A percentile compares a stretch with the other conserved stretches of the same genome.
phyloP scores from a whole-genome alignment of 2,888 invertebrate genomes.

The Petrolisthes cinctipes region DNA sequence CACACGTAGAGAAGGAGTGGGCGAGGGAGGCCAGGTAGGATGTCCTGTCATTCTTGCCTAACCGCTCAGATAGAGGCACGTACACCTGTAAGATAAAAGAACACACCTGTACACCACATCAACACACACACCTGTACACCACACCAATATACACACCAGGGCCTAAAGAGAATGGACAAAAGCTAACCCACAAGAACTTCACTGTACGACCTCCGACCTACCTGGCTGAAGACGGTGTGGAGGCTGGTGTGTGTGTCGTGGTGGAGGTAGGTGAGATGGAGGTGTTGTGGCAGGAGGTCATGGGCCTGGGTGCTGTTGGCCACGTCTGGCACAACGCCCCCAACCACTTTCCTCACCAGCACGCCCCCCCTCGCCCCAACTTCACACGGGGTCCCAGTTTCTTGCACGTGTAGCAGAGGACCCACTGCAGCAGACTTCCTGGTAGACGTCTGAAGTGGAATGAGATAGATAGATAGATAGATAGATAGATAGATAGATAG shows the following conservation, averaged over 20 bases:
- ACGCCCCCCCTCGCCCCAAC: conserved; percentile 12
- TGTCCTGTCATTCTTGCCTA: conserved; percentile 46
- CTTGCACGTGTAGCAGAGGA: conserved; percentile 27
- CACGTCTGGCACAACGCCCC: conserved; percentile 22
- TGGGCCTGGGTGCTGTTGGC: conserved; percentile 22
- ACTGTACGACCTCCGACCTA: background rate
- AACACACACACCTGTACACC: too few species aligned
- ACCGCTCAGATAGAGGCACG: conserved; percentile 49
- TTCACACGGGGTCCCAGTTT: conserved; percentile 13
- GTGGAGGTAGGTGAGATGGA: conserved; percentile 43
- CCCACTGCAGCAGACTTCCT: background rate
- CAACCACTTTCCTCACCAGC: conserved; percentile 36
- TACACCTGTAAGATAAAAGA: conserved; percentile 18
- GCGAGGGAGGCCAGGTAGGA: conserved; percentile 43
- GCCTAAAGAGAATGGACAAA: background rate
- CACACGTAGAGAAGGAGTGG: conserved; percentile 35
- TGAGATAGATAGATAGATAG: conserved; percentile 3
- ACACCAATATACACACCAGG: background rate
- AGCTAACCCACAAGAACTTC: background rate
- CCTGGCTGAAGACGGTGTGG: conserved; percentile 38
- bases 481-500: background rate
- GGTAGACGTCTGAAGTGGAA: background rate
- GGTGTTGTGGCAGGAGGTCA: conserved; percentile 32
- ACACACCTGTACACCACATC: too few species aligned
- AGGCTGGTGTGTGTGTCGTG: conserved; percentile 24